Evolutionary conservation across 2,113 vertebrate genomes (phyloP).

Genomic region (Sander vitreus): DNA sequence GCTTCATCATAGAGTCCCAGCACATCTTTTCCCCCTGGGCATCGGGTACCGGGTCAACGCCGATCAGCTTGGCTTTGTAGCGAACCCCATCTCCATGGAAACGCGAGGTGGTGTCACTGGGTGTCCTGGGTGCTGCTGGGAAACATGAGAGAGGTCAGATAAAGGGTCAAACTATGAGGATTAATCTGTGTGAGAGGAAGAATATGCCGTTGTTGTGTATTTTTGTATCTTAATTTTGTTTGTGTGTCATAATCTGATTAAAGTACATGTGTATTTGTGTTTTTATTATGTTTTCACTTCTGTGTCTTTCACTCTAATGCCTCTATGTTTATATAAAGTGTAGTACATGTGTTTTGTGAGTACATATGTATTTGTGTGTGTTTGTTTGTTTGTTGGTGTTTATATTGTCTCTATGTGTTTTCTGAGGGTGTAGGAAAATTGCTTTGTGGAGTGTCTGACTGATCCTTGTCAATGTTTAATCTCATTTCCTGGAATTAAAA

Average conservation of each 20-base stretch:
- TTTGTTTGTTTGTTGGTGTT: slow-evolving; percentile 34
- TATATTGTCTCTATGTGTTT: neutral
- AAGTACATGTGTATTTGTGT: slow-evolving; percentile 31
- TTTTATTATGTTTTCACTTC: neutral
- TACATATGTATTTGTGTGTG: slow-evolving; percentile 9
- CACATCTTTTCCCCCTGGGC: slow-evolving; percentile 95
- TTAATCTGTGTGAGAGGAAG: neutral
- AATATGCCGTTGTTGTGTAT: slow-evolving; percentile 21
- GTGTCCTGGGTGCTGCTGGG: slow-evolving; percentile 43
- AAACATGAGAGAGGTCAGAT: slow-evolving; percentile 13
- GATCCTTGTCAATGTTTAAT: slow-evolving; percentile 58
- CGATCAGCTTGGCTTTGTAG: slow-evolving; percentile 92
- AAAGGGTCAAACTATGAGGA: slow-evolving; percentile 15
- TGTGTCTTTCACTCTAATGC: neutral
- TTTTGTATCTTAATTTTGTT: neutral
- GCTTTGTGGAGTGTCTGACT: slow-evolving; percentile 25
- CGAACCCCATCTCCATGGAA: slow-evolving; percentile 84
- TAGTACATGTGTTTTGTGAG: neutral
- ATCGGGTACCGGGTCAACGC: slow-evolving; percentile 89
- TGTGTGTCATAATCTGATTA: slow-evolving; percentile 3
- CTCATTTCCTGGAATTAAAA: slow-evolving; percentile 35
- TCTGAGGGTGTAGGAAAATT: slow-evolving; percentile 6
- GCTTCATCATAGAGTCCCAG: slow-evolving; percentile 97
- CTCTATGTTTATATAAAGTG: neutral
- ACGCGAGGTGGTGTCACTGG: slow-evolving; percentile 45